Base-by-base conservation (phyloP, 2,113 vertebrate species). In the Aegotheles bennettii region DNA sequence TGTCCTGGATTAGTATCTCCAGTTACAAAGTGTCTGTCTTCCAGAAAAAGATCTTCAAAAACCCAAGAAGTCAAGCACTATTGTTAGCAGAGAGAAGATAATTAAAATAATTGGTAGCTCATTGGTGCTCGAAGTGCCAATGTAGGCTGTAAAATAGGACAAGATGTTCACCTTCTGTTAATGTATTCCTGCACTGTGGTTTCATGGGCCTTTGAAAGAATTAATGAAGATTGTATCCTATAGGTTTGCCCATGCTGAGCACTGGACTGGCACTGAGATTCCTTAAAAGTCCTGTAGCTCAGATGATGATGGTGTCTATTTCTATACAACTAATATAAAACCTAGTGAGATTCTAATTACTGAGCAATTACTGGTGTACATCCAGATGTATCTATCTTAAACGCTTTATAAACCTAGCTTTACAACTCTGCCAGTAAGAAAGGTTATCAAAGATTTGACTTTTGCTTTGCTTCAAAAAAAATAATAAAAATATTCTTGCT, bases 21-120 rank as follows among this genome's bases (percentile, higher is more conserved):
- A 51, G 79, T 91, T 94, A 87, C 21, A 89, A 79, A 78, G 51
- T 68, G 82, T 45, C 16, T 81, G 8, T 47, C 38, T 89, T 91
- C 43, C 33, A 56, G 57, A 89, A 90, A 79, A 88, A n/a, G 4
- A 40, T 53, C 56, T 78, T 91, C 6, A 87, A 53, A 94, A 69
- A 42, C 12, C 65, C 45, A 82, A 33, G 59, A 70, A 89, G 31
- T 82, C 60, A 90, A 81, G 43, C 35, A 48, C 13, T 84, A 47
- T 29, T 81, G 35, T 84, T 94, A 92, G 56, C 10, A 71, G 47
- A 93, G 26, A 71, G 15, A 60, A 78, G 26, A 60, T 74, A 92
- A 92, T 90, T 67, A 86, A 90, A 90, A 92, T 87, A 89, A 87
- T 87, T 84, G 53, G 61, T 87, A 84, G n/a, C 36, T 95, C 51